Evolutionary conservation across 2,888 invertebrate genomes (phyloP).

Genomic region (Scotopteryx bipunctaria): DNA sequence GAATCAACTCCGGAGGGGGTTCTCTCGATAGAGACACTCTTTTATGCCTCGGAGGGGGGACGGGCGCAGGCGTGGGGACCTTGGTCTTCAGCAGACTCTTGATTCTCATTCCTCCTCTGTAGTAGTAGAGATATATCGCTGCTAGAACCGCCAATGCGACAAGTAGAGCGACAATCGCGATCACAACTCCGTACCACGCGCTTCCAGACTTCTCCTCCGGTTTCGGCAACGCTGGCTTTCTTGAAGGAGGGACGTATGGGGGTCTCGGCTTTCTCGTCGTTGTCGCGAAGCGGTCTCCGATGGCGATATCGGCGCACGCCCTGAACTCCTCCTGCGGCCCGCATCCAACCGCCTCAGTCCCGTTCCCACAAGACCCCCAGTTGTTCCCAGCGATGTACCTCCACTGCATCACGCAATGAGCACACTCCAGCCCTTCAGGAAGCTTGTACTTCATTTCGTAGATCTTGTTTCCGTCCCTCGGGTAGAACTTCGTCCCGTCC

Average conservation of each 20-base stretch:
- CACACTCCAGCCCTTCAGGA: conserved; percentile 86
- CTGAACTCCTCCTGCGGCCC: conserved; percentile 95
- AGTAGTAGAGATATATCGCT: conserved; percentile 89
- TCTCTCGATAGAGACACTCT: conserved; percentile 69
- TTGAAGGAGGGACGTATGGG: conserved; percentile 68
- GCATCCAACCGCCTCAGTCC: conserved; percentile 91
- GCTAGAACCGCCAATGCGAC: conserved; percentile 86
- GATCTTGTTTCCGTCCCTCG: conserved; percentile 89
- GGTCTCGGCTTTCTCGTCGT: conserved; percentile 75
- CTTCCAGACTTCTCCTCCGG: conserved; percentile 73
- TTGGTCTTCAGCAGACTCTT: conserved; percentile 84
- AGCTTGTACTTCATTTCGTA: conserved; percentile 89
- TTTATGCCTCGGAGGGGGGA: conserved; percentile 75
- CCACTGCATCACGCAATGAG: conserved; percentile 95
- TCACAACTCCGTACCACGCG: conserved; percentile 82
- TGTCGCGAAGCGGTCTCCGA: conserved; percentile 82
- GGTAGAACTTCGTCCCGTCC: conserved; percentile 86
- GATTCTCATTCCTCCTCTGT: conserved; percentile 87
- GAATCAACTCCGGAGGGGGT: conserved; percentile 63
- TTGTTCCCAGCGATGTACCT: conserved; percentile 93
- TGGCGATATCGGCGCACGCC: conserved; percentile 91
- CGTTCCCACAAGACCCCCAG: conserved; percentile 90
- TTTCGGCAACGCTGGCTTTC: conserved; percentile 69
- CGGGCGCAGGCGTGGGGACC: conserved; percentile 61
- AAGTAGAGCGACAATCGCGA: conserved; percentile 86